Conservation (phyloP, 2,113 vertebrate genomes). For the Puffinus mauretanicus region DNA sequence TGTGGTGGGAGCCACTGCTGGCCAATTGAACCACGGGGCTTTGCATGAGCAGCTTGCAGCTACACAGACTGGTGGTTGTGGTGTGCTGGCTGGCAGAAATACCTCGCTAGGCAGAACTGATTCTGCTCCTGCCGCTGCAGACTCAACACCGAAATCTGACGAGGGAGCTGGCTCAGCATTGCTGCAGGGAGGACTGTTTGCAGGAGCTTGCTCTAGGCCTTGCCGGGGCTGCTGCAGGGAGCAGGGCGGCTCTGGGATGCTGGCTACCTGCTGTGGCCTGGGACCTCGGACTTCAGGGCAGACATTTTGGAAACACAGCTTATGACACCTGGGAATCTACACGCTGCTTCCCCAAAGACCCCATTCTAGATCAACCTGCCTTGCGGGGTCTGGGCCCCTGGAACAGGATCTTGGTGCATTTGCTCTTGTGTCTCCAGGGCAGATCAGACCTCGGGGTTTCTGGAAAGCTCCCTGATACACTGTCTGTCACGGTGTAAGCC, state of each 20-base stretch:
- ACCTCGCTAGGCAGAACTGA: neutral
- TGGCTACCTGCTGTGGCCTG: neutral
- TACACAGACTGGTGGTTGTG: fast-evolving
- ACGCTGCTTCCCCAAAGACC: neutral
- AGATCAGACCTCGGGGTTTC: neutral
- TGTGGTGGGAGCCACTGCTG: neutral
- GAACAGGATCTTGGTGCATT: neutral
- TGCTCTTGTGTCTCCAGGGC: neutral
- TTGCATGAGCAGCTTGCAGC: neutral
- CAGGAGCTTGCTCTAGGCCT: neutral
- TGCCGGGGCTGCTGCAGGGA: neutral
- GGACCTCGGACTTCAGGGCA: neutral
- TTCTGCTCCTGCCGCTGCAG: neutral
- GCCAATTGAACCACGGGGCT: neutral
- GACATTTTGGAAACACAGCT: neutral
- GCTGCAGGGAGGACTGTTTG: neutral
- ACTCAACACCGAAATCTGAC: neutral
- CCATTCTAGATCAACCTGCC: neutral
- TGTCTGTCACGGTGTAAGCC: neutral
- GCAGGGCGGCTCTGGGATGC: neutral
- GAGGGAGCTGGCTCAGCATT: neutral
- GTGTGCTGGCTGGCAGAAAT: neutral
- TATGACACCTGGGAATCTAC: neutral
- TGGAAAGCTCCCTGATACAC: neutral
- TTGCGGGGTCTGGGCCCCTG: fast-evolving